phyloP scores from a whole-genome alignment of 2,113 vertebrate genomes.

The Trachemys scripta region DNA sequence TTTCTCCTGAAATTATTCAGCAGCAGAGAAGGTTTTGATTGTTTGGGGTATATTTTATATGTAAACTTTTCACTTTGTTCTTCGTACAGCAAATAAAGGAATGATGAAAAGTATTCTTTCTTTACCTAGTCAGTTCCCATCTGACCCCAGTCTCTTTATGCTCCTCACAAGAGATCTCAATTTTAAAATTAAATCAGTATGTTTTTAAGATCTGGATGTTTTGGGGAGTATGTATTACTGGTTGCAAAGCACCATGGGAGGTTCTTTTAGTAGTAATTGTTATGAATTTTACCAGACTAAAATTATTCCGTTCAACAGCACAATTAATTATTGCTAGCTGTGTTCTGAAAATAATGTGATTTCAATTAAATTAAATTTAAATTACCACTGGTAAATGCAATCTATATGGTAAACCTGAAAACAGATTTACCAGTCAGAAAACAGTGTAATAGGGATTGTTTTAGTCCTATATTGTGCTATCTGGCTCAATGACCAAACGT shows the following conservation, averaged over 20 bases:
- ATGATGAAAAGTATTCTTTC: neutral
- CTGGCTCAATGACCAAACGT: neutral
- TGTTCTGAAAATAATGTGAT: neutral
- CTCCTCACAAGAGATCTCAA: neutral
- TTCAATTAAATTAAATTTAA: neutral
- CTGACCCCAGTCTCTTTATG: neutral
- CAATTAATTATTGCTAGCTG: neutral
- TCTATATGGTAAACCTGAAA: neutral
- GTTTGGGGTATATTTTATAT: neutral
- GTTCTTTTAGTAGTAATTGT: neutral
- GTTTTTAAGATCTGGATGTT: neutral
- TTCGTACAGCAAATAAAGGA: neutral
- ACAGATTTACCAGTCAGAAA: neutral
- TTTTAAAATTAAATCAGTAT: constrained; percentile 8
- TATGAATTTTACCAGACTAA: neutral
- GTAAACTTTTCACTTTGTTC: neutral
- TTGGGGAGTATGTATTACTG: neutral
- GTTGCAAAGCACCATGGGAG: neutral
- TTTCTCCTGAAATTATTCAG: neutral
- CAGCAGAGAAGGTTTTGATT: neutral
- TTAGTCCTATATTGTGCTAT: neutral
- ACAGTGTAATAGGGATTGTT: neutral
- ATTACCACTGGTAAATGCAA: neutral
- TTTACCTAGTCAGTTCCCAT: neutral
- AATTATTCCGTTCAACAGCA: neutral